These are phyloP conservation scores for Cyprinodon tularosa DNA, from an alignment of 2,113 vertebrate genomes.

Conservation along the genomic window DNA sequence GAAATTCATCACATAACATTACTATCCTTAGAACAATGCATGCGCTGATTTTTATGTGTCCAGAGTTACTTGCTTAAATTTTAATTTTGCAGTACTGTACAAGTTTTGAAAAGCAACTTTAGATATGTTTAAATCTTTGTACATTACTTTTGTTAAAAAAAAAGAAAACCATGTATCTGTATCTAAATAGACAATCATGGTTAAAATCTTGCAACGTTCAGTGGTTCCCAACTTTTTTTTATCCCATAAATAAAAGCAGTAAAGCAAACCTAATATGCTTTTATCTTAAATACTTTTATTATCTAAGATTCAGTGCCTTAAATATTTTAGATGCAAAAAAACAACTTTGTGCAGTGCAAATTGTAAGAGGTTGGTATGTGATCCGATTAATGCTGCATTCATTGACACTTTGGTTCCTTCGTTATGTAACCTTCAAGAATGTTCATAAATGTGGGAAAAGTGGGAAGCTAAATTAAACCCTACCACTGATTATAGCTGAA, in stretches of 20 bases:
- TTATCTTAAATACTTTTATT: background rate
- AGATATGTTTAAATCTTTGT: conserved; percentile 8
- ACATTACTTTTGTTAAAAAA: conserved; percentile 7
- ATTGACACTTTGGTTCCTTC: background rate
- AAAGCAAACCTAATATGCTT: background rate
- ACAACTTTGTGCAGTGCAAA: no score
- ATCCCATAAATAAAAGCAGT: background rate
- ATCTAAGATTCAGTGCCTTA: background rate
- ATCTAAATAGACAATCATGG: conserved; percentile 24
- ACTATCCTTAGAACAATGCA: conserved; percentile 76
- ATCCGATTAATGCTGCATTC: background rate
- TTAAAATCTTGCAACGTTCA: conserved; percentile 13
- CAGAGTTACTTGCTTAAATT: conserved; percentile 26
- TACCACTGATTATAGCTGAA: background rate
- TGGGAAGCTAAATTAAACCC: background rate
- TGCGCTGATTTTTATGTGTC: conserved; percentile 75
- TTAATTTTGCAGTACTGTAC: conserved; percentile 70
- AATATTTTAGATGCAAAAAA: background rate
- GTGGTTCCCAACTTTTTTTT: conserved; percentile 31
- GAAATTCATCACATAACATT: conserved; percentile 72
- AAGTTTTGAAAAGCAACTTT: conserved; percentile 46
- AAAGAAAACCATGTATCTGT: conserved; percentile 14
- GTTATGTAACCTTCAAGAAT: background rate
- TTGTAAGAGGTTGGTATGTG: background rate
- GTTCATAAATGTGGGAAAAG: no score